Conservation (phyloP, 2,888 invertebrate species). For the Resseliella maxima region DNA sequence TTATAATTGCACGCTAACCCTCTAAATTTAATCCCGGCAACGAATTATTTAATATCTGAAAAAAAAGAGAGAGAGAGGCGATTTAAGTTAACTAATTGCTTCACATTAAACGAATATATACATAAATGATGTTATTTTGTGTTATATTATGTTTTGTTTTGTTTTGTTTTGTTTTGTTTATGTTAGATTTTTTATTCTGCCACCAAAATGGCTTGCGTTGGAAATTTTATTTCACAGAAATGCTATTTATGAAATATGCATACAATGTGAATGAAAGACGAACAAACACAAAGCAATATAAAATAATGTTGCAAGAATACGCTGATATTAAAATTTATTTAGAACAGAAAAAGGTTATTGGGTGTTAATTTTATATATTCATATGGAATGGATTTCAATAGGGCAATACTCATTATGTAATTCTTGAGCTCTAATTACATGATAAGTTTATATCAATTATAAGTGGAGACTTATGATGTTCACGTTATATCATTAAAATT, state of each 20-base stretch:
- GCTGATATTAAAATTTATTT: slow-evolving; percentile 36
- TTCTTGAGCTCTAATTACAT: background rate
- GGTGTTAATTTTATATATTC: slow-evolving; percentile 12
- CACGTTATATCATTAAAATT: too few relatives aligned
- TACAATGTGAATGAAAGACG: background rate
- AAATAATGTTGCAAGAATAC: slow-evolving; percentile 10
- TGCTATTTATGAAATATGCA: background rate
- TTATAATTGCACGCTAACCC: background rate
- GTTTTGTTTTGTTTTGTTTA: background rate
- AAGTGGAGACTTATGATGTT: background rate
- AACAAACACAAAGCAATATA: background rate
- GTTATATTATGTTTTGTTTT: background rate
- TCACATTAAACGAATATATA: too few relatives aligned
- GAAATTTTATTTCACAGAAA: background rate
- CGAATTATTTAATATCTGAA: too few relatives aligned
- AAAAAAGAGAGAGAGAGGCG: too few relatives aligned
- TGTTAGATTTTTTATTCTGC: too few relatives aligned
- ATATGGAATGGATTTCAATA: slow-evolving; percentile 39
- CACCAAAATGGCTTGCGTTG: background rate
- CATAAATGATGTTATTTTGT: too few relatives aligned
- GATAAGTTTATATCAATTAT: slow-evolving; percentile 8
- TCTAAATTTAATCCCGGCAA: too few relatives aligned
- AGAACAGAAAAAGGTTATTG: slow-evolving; percentile 49
- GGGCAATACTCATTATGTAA: slow-evolving; percentile 41
- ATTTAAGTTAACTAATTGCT: too few relatives aligned